These are phyloP conservation scores for Acanthis flammea DNA, from an alignment of 2,797 vertebrate genomes.

Conservation along the genomic window DNA sequence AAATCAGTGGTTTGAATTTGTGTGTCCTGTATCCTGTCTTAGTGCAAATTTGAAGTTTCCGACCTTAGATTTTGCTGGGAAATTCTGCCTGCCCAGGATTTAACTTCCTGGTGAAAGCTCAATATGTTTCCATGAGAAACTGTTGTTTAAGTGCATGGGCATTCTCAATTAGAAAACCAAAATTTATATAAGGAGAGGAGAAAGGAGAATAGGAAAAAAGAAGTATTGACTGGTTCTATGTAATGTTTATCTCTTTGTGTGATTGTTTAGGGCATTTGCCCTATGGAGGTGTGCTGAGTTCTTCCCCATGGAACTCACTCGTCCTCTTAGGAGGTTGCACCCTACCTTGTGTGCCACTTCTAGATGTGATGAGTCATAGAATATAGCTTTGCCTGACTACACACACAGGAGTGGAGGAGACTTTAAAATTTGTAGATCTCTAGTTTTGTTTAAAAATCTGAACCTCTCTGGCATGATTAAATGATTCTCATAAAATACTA, in stretches of 20 bases:
- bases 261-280: not conserved
- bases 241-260: not conserved
- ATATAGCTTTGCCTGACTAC: not conserved
- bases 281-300: not conserved
- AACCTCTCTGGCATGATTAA: not conserved
- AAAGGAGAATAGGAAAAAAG: not conserved
- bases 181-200: not conserved
- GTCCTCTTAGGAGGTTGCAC: not conserved
- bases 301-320: not conserved
- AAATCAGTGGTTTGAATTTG: not conserved
- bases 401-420: not conserved
- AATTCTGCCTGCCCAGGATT: not conserved
- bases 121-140: not conserved
- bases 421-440: not conserved
- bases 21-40: not conserved
- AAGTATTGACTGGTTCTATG: not conserved
- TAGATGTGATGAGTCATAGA: constrained; percentile 9
- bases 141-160: not conserved
- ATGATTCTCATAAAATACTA: constrained; percentile 2
- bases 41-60: not conserved
- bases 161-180: not conserved
- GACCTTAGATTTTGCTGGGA: not conserved
- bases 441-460: constrained; percentile 37
- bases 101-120: not conserved
- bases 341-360: not conserved